Evolutionary conservation across 2,797 vertebrate species (phyloP), one percentile per base, ranked within the genome.

Genomic region (Takifugu ocellatus): DNA sequence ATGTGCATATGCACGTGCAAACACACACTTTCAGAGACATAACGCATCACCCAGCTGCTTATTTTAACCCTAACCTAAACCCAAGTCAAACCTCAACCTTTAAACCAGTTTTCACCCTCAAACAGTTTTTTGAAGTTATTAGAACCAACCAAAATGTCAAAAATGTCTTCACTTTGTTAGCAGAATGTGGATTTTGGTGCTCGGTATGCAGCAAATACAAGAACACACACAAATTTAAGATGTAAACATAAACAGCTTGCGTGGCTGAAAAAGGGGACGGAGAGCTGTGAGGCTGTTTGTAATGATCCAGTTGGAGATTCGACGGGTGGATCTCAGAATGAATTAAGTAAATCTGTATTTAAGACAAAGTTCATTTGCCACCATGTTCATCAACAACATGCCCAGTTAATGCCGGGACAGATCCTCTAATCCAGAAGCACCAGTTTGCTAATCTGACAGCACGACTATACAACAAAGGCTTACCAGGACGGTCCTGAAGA

Each of bases 321-420:
- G 31, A 33, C 7, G 31, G 31, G 9, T 33, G 31, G 31, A 33
- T 33, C 7, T 70, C 55, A 62, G 62, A 33, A 31, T 77, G 75
- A 46, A 46, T 6, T 51, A 12, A 42, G 57, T 1, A 0, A 53
- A 53, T 46, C 17, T 53, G 27, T 26, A 26, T 21, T 42, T 25
- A 45, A 49, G 9, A 54, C 42, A 43, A 43, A 17, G 43, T 44
- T 44, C n/a, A 8, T 44, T 44, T 44, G 42, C 42, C 5, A 14
- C 42, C 42, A 5, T 16, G 43, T 44, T 44, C 43, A 17, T 44
- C 16, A 33, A n/a, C 43, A 44, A 17, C n/a, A 17, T 7, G n/a
- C 16, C 7, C 2, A 17, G 43, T 9, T 44, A 44, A 44, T 44
- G 4, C 43, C 43, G 5, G 6, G 43, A 17, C 43, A 44, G 16